Conservation (phyloP, 1,140 invertebrate genomes). For the Drosophila insularis region DNA sequence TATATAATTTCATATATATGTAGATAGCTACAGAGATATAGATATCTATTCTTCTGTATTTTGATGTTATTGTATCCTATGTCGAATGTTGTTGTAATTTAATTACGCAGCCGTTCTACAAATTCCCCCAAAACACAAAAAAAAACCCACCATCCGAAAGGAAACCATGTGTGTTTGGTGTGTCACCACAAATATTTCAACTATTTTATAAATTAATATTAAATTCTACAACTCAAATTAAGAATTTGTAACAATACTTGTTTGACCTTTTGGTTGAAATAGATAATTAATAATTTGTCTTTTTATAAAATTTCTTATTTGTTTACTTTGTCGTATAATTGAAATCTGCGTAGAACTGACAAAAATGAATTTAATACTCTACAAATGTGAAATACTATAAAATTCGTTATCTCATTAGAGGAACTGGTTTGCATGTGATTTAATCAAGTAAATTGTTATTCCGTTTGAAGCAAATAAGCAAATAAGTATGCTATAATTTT, state of each 20-base stretch:
- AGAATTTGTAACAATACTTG: no score
- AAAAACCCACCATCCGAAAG: background rate
- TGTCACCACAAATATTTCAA: background rate
- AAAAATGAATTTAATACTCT: no score
- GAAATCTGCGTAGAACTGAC: no score
- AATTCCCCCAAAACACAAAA: background rate
- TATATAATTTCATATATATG: background rate
- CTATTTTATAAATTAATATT: background rate
- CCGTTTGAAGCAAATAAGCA: background rate
- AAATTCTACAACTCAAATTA: background rate
- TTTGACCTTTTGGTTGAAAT: background rate
- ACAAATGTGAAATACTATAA: no score
- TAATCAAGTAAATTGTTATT: background rate
- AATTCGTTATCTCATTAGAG: no score
- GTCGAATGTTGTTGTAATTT: conserved; percentile 46
- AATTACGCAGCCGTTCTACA: conserved; percentile 52
- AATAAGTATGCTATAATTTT: background rate
- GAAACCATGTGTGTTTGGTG: no score
- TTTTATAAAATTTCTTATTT: no score
- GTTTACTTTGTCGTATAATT: no score
- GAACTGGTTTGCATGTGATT: no score
- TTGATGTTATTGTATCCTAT: conserved; percentile 5
- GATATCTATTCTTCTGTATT: background rate
- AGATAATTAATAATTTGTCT: no score
- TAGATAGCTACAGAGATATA: background rate